phyloP scores from a whole-genome alignment of 2,797 vertebrate species.

The Squalus acanthias region DNA sequence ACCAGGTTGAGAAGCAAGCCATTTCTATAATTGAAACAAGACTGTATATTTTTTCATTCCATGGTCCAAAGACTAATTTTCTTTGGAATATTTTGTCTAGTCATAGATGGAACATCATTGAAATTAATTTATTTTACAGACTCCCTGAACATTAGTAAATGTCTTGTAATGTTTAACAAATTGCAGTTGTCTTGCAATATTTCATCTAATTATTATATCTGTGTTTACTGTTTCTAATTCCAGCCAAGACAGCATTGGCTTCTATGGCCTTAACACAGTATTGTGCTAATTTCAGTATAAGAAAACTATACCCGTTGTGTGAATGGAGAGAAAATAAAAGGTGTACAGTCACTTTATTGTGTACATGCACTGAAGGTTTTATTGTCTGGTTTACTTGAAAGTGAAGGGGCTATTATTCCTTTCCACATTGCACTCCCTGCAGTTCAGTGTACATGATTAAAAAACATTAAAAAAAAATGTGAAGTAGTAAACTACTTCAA shows the following conservation, averaged over 20 bases:
- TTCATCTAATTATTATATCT: neutral
- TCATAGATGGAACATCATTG: neutral
- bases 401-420: neutral
- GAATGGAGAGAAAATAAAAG: neutral
- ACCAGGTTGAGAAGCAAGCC: neutral
- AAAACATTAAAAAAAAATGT: neutral
- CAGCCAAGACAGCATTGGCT: neutral
- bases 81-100: neutral
- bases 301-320: neutral
- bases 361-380: neutral
- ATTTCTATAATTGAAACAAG: slow-evolving; percentile 17
- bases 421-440: neutral
- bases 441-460: neutral
- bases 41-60: neutral
- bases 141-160: neutral
- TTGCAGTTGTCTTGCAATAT: neutral
- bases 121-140: neutral
- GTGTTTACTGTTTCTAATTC: neutral
- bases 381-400: slow-evolving; percentile 12
- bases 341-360: neutral
- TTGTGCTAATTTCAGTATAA: slow-evolving; percentile 1
- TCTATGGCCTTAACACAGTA: neutral
- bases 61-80: neutral
- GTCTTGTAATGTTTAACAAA: neutral
- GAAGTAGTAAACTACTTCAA: neutral